Base-by-base conservation (phyloP, 1,140 invertebrate genomes). In the Pygmarrhopalites habei region DNA sequence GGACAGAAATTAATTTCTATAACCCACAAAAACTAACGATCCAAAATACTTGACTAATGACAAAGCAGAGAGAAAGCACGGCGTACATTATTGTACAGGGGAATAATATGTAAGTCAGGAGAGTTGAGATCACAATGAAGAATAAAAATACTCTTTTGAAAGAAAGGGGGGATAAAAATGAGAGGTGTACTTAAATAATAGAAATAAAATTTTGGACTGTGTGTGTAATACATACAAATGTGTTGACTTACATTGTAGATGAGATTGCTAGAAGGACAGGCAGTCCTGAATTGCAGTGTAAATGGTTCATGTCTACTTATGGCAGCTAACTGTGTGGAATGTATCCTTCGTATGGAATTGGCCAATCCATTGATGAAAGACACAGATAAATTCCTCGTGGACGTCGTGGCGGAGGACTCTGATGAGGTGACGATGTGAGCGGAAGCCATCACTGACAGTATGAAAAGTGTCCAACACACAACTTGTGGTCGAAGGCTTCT, bases 201-300 rank as follows among this genome's bases (percentile, higher is more conserved):
- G n/a, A n/a, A n/a, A n/a, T n/a, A n/a, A n/a, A n/a, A n/a, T n/a
- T n/a, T n/a, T n/a, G n/a, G n/a, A n/a, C n/a, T n/a, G n/a, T n/a
- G n/a, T n/a, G n/a, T n/a, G n/a, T n/a, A n/a, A n/a, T n/a, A n/a
- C n/a, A n/a, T n/a, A n/a, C n/a, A n/a, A 29, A 60, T 28, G 43
- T 53, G 15, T 14, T 21, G 39, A 60, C 64, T 70, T 65, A 70
- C 68, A 51, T 70, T 53, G 53, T 64, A 60, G 39, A 70, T 41
- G 39, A 70, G 57, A 60, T 70, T 70, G 44, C 65, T 62, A 41
- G 64, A 70, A 25, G 68, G 62, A 41, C 68, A 70, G 1, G 58
- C 68, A 3, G 68, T 70, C 28, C 68, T 35, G 32, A 65, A 70
- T 29, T 65, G 62, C 2, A 70, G 56, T 52, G 62, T 44, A 30